A percentile compares a stretch with the other conserved stretches of the same genome.
phyloP scores from a whole-genome alignment of 2,888 invertebrate species.

The Rhagium mordax region DNA sequence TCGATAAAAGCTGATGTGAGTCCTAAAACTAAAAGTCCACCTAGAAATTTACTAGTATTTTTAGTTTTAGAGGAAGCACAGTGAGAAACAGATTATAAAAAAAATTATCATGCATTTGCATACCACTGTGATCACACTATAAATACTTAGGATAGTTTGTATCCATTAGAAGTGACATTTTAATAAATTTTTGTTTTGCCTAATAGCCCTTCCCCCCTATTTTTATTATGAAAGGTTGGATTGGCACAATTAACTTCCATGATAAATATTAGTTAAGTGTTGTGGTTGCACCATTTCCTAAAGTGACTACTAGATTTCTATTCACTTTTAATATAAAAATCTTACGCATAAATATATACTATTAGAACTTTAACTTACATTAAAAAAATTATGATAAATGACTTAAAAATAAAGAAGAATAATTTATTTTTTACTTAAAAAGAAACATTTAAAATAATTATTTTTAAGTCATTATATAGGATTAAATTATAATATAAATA shows the following conservation, averaged over 20 bases:
- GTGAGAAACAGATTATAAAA: no score
- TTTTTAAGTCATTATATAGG: conserved; percentile 54
- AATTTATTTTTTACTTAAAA: conserved; percentile 53
- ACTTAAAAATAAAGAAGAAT: conserved; percentile 54
- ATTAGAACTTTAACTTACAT: conserved; percentile 46
- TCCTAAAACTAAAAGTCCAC: no score
- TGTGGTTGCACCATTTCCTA: conserved; percentile 48
- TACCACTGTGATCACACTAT: no score
- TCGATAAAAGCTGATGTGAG: no score
- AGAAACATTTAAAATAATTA: conserved; percentile 41
- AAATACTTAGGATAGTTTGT: not conserved
- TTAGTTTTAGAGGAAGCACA: no score
- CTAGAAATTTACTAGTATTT: no score
- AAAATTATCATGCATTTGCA: no score
- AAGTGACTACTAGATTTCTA: conserved; percentile 44
- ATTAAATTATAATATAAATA: conserved; percentile 43
- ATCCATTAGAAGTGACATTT: not conserved
- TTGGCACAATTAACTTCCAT: conserved; percentile 18
- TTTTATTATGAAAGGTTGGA: conserved; percentile 5
- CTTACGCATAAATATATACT: conserved; percentile 31
- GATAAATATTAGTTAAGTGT: conserved; percentile 29
- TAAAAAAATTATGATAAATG: conserved; percentile 41
- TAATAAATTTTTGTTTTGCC: conserved; percentile 13
- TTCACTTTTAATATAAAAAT: conserved; percentile 39
- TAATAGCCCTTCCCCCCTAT: not conserved